These are phyloP conservation scores for Charaxes varanes DNA, from an alignment of 1,140 invertebrate species.

Conservation along the genomic window DNA sequence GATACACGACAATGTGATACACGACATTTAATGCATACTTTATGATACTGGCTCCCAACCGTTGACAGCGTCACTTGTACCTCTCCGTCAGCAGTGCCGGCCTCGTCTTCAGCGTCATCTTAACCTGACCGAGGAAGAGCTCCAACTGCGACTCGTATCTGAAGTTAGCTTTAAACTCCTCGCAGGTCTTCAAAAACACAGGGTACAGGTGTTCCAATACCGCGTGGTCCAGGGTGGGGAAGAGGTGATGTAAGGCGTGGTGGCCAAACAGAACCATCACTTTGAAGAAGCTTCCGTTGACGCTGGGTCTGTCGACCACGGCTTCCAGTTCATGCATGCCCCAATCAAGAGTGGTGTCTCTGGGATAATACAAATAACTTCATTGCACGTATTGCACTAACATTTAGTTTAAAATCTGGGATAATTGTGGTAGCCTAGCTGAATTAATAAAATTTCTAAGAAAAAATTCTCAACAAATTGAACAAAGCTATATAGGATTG, in stretches of 20 bases:
- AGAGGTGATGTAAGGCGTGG: slow-evolving; percentile 85
- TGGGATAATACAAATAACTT: slow-evolving; percentile 24
- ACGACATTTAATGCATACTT: neutral
- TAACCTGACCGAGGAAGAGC: slow-evolving; percentile 80
- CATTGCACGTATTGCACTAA: too few relatives aligned
- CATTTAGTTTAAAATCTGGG: neutral
- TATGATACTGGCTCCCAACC: too few relatives aligned
- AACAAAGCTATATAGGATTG: too few relatives aligned
- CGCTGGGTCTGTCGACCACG: slow-evolving; percentile 80
- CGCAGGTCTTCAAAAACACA: slow-evolving; percentile 78
- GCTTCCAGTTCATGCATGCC: slow-evolving; percentile 86
- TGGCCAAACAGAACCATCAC: slow-evolving; percentile 85
- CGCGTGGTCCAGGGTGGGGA: slow-evolving; percentile 88
- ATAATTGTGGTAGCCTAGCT: neutral
- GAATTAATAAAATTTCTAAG: too few relatives aligned
- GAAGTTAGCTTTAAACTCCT: slow-evolving; percentile 79
- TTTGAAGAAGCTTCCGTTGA: slow-evolving; percentile 81
- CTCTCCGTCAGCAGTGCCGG: slow-evolving; percentile 21
- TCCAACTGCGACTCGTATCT: slow-evolving; percentile 75
- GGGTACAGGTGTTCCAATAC: slow-evolving; percentile 79
- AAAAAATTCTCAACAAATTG: too few relatives aligned
- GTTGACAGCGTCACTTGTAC: neutral
- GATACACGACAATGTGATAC: neutral
- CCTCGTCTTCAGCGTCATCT: slow-evolving; percentile 43
- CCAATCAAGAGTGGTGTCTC: slow-evolving; percentile 79